These are phyloP conservation scores for Nannospalax galili DNA, from an alignment of 2,113 vertebrate genomes.

Conservation along the genomic window DNA sequence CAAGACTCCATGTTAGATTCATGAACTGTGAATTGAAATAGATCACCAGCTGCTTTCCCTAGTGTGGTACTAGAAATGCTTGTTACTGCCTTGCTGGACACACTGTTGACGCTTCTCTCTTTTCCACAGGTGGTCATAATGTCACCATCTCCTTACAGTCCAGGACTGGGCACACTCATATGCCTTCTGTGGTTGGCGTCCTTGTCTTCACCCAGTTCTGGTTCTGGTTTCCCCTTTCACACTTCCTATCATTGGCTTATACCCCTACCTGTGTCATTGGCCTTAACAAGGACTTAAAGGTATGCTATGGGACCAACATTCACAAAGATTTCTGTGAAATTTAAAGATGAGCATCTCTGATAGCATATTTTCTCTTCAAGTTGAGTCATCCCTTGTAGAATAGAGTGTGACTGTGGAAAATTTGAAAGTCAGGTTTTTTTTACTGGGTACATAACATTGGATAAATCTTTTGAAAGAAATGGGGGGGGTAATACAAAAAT, in stretches of 20 bases:
- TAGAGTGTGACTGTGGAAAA: background rate
- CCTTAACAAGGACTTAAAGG: slow-evolving; percentile 99
- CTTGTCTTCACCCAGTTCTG: slow-evolving; percentile 99
- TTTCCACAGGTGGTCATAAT: slow-evolving; percentile 93
- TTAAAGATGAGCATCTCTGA: slow-evolving; percentile 11
- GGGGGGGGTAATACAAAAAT: background rate
- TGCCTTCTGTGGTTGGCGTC: slow-evolving; percentile 98
- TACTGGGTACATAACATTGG: background rate
- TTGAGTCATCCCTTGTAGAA: background rate
- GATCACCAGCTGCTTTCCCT: slow-evolving; percentile 13
- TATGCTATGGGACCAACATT: slow-evolving; percentile 72
- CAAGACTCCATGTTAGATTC: background rate
- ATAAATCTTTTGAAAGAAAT: background rate
- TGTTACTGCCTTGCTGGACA: background rate
- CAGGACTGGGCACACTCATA: slow-evolving; percentile 98
- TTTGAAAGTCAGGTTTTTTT: slow-evolving; percentile 8
- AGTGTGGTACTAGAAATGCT: background rate
- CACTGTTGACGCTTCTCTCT: background rate
- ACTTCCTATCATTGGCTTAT: slow-evolving; percentile 97
- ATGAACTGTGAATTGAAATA: slow-evolving; percentile 10
- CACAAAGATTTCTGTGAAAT: background rate
- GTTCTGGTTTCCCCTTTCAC: slow-evolving; percentile 99
- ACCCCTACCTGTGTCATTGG: slow-evolving; percentile 99
- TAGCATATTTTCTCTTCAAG: slow-evolving; percentile 27
- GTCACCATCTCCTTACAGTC: slow-evolving; percentile 99